A percentile compares a stretch with the other conserved stretches of the same genome.
Evolutionary conservation across 2,888 invertebrate genomes (phyloP).

Genomic region (Drosophila pegasa): DNA sequence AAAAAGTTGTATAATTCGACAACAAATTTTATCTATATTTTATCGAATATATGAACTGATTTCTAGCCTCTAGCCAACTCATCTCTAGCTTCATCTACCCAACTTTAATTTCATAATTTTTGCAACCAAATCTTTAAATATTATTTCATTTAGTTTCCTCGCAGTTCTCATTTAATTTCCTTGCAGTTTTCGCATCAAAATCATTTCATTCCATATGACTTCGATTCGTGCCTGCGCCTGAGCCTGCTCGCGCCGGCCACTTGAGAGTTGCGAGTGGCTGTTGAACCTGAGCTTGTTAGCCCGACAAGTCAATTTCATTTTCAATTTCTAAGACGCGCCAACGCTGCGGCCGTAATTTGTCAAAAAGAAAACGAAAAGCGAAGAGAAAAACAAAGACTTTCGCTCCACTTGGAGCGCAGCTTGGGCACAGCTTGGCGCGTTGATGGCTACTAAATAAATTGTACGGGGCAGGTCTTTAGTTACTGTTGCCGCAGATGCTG

Average conservation of each 20-base stretch:
- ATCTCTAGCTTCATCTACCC: too few species aligned
- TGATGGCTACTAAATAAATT: conserved; percentile 77
- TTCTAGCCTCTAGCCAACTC: too few species aligned
- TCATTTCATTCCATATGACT: conserved; percentile 14
- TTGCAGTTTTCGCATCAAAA: background rate
- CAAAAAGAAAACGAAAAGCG: conserved; percentile 45
- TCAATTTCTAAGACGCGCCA: conserved; percentile 66
- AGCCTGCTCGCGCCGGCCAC: conserved; percentile 34
- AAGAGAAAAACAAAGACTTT: conserved; percentile 18
- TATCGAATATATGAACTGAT: too few species aligned
- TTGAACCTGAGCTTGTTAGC: conserved; percentile 64
- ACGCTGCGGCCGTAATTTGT: conserved; percentile 74
- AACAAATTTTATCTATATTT: too few species aligned
- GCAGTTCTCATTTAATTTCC: background rate
- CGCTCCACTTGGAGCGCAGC: conserved; percentile 4
- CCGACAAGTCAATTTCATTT: conserved; percentile 75
- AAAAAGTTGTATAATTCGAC: too few species aligned
- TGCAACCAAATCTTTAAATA: background rate
- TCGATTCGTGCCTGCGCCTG: conserved; percentile 12
- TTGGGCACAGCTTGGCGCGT: conserved; percentile 41
- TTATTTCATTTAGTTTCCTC: background rate
- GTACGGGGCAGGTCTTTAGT: conserved; percentile 46
- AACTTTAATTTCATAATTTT: background rate
- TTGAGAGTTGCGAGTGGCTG: conserved; percentile 44
- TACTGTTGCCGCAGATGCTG: conserved; percentile 5